phyloP scores from a whole-genome alignment of 2,888 invertebrate species.

The Acronicta psi region DNA sequence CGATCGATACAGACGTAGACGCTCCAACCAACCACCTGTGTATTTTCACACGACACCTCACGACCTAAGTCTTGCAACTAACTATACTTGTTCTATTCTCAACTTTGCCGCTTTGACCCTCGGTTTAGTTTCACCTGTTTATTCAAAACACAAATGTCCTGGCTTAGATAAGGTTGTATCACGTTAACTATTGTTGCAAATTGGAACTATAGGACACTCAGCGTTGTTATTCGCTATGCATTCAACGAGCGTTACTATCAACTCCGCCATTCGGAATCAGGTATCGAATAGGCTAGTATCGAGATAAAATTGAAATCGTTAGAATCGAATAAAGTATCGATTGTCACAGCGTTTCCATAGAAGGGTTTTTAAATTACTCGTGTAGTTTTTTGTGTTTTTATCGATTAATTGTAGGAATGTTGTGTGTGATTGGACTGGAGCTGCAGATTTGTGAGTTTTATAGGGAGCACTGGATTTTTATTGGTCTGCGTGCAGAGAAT shows the following conservation, averaged over 20 bases:
- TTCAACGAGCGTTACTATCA: slow-evolving; percentile 75
- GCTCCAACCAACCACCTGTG: slow-evolving; percentile 13
- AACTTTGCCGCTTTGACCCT: slow-evolving; percentile 24
- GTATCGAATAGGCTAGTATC: slow-evolving; percentile 70
- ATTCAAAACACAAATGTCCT: slow-evolving; percentile 29
- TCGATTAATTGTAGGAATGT: slow-evolving; percentile 46
- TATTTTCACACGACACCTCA: slow-evolving; percentile 33
- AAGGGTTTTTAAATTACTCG: slow-evolving; percentile 50
- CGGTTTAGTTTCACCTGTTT: slow-evolving; percentile 23
- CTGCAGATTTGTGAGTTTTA: slow-evolving; percentile 27
- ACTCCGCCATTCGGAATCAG: slow-evolving; percentile 70
- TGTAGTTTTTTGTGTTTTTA: slow-evolving; percentile 34
- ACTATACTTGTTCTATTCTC: slow-evolving; percentile 28
- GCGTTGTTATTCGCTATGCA: slow-evolving; percentile 68
- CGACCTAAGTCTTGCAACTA: slow-evolving; percentile 38
- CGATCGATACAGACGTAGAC: background rate
- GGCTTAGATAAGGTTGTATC: slow-evolving; percentile 65
- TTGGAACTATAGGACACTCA: slow-evolving; percentile 73
- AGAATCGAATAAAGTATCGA: slow-evolving; percentile 73
- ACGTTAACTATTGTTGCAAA: slow-evolving; percentile 66
- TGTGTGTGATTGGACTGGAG: slow-evolving; percentile 40
- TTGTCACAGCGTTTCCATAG: slow-evolving; percentile 49
- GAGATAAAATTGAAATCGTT: slow-evolving; percentile 79
- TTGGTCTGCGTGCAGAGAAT: slow-evolving; percentile 24
- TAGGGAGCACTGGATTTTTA: slow-evolving; percentile 30